Evolutionary conservation across 1,140 invertebrate genomes (phyloP).

Genomic region (Drosophila arizonae): DNA sequence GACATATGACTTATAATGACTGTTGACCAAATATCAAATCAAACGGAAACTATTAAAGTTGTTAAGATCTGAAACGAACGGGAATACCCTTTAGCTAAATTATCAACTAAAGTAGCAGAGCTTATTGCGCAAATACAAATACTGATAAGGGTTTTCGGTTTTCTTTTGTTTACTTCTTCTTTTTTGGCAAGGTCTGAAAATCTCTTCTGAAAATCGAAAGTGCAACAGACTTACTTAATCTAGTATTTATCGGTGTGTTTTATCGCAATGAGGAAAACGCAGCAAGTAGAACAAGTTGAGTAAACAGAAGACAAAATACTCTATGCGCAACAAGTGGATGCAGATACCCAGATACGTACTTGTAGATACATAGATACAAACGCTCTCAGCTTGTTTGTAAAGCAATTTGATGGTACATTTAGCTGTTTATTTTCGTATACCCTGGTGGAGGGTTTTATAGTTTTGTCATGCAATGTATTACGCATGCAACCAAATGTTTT

Average conservation of each 20-base stretch:
- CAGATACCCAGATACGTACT: constrained; percentile 12
- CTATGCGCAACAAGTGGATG: constrained; percentile 32
- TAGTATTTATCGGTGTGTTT: constrained; percentile 43
- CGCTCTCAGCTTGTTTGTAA: constrained; percentile 51
- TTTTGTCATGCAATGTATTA: neutral
- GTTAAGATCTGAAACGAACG: constrained; percentile 7
- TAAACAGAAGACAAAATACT: constrained; percentile 27
- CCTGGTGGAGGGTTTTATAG: neutral
- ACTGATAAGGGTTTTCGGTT: constrained; percentile 13
- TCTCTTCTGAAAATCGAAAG: constrained; percentile 55
- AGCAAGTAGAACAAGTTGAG: constrained; percentile 29
- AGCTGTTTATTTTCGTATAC: constrained; percentile 39
- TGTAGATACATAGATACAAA: constrained; percentile 35
- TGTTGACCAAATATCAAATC: constrained; percentile 17
- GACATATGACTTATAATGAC: constrained; percentile 38
- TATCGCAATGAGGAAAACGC: constrained; percentile 25
- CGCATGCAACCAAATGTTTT: neutral
- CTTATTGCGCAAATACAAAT: constrained; percentile 22
- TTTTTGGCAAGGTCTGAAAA: constrained; percentile 22
- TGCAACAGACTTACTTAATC: constrained; percentile 38
- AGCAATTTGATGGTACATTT: constrained; percentile 56
- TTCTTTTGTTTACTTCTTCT: constrained; percentile 14
- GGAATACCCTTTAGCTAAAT: constrained; percentile 27
- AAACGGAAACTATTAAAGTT: constrained; percentile 29
- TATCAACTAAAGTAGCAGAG: constrained; percentile 3